Percentiles rank a stretch among this genome's conserved stretches.
Conservation (phyloP, 2,797 vertebrate species). For the Etheostoma nigrum region DNA sequence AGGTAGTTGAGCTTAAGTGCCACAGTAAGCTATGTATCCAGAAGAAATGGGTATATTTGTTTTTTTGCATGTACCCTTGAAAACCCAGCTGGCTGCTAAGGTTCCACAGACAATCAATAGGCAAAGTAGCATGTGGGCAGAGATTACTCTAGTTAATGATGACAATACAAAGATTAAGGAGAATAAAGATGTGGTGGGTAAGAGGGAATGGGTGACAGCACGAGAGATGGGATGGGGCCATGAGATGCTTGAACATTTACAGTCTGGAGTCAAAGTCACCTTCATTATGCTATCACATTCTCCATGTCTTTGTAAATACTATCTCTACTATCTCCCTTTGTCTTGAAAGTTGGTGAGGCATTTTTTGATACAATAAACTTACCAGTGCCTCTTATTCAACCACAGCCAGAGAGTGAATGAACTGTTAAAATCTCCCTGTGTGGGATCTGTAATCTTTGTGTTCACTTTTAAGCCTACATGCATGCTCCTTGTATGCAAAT, state of each 20-base stretch:
- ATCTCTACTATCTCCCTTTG: conserved; percentile 4
- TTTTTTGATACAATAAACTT: conserved; percentile 22
- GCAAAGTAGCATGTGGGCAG: conserved; percentile 59
- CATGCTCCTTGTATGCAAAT: neutral
- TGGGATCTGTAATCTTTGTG: conserved; percentile 7
- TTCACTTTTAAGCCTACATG: neutral
- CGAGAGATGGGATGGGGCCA: conserved; percentile 34
- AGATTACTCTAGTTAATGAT: conserved; percentile 71
- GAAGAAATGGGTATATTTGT: conserved; percentile 23
- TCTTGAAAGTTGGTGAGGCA: conserved; percentile 23
- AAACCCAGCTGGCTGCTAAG: conserved; percentile 47
- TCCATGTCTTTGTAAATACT: conserved; percentile 48
- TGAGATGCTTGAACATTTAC: conserved; percentile 58
- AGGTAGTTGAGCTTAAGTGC: conserved; percentile 8
- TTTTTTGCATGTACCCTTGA: conserved; percentile 53
- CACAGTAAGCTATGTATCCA: conserved; percentile 18
- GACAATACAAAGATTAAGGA: conserved; percentile 63
- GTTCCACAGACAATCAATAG: conserved; percentile 64
- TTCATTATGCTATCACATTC: conserved; percentile 50
- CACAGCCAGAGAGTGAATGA: conserved; percentile 8
- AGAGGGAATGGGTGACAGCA: conserved; percentile 33
- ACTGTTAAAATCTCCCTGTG: neutral
- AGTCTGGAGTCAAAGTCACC: conserved; percentile 73
- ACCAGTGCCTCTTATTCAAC: neutral
- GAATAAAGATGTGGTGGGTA: conserved; percentile 43